Base-by-base conservation (phyloP, 2,113 vertebrate species). In the Pyrgilauda ruficollis region DNA sequence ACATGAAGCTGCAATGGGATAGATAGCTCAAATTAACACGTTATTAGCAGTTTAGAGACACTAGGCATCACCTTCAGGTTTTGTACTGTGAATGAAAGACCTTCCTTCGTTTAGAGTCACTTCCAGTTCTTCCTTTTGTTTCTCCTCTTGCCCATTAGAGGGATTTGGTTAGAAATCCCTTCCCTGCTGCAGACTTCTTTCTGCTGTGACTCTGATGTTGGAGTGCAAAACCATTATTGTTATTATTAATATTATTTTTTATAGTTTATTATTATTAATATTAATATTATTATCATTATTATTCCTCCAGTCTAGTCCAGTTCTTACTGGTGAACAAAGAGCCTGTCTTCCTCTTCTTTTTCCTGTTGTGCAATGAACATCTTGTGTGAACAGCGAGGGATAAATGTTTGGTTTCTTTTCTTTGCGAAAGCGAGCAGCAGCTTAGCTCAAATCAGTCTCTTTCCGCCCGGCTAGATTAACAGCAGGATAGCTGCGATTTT, bases 391-490 rank as follows among this genome's bases (percentile, higher is more conserved):
- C 31, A 58, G 41, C 74, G 44, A 89, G 14, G n/a, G n/a, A 72
- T 72, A 81, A 83, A 77, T 58, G 39, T 91, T 90, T 80, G 73
- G 61, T 59, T 90, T 96, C 79, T 89, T 94, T 81, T 96, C 85
- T 89, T 94, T 78, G 41, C 35, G 61, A 47, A 96, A 95, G 69
- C 3, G 7, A 81, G 77, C 37, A 24, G 83, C 52, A 76, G 52
- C 53, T 95, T 89, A 69, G 85, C 61, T 92, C 28, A 33, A 46
- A 89, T 89, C 76, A 43, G 49, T n/a, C 85, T 72, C 76, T 95
- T 82, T 95, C 75, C 0, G 1, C 76, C 53, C 6, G 13, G 76
- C 62, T 93, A 90, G 80, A 84, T 75, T 74, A 96, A 28, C 83
- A 93, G 85, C 79, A 81, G 69, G 82, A 84, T 67, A 72, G 64